Evolutionary conservation across 2,113 vertebrate species (phyloP).

Genomic region (mouse (Mus musculus)): DNA sequence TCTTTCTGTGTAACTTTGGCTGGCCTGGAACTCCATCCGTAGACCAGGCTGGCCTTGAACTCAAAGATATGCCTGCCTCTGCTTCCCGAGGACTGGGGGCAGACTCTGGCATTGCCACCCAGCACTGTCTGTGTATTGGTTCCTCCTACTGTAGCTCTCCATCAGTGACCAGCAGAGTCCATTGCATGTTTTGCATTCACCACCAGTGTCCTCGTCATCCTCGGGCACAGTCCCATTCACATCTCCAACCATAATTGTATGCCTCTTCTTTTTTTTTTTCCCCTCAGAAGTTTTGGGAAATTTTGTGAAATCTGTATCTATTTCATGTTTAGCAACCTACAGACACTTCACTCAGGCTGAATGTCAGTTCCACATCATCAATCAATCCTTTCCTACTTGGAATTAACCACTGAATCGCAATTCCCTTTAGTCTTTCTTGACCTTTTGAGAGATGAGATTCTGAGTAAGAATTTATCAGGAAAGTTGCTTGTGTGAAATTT

Average conservation of each 20-base stretch:
- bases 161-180: not conserved
- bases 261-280: not conserved
- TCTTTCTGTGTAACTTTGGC: not conserved
- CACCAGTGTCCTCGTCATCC: not conserved
- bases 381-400: conserved; percentile 42
- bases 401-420: conserved; percentile 56
- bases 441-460: conserved; percentile 45
- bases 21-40: not conserved
- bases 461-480: conserved; percentile 45
- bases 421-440: conserved; percentile 41
- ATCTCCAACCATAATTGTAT: not conserved
- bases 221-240: not conserved
- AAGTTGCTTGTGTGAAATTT: not conserved
- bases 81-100: not conserved
- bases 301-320: conserved; percentile 15
- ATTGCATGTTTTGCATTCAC: not conserved
- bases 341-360: not conserved
- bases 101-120: not conserved
- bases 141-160: not conserved
- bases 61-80: not conserved
- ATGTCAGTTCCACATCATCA: conserved; percentile 35
- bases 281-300: not conserved
- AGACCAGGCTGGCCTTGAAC: not conserved
- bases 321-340: not conserved
- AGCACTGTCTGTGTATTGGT: not conserved